Conservation (phyloP, 2,113 vertebrate species). For the Aplodontia rufa region DNA sequence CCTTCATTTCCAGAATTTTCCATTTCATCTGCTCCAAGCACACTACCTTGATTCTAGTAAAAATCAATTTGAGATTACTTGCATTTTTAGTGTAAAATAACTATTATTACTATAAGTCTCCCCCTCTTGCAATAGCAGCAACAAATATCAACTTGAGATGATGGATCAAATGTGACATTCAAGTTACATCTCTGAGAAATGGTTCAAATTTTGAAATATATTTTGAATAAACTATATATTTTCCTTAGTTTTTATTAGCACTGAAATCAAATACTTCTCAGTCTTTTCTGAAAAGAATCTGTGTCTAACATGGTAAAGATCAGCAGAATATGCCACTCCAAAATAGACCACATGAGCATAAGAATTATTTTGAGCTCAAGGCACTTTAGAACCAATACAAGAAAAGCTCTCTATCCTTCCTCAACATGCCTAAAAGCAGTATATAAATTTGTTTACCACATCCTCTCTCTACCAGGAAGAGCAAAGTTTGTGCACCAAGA, state of each 20-base stretch:
- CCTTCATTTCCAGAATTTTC: slow-evolving; percentile 25
- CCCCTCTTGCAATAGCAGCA: background rate
- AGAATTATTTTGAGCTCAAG: background rate
- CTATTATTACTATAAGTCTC: background rate
- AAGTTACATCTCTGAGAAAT: slow-evolving; percentile 21
- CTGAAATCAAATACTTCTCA: slow-evolving; percentile 33
- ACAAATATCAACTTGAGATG: slow-evolving; percentile 34
- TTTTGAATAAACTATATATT: background rate
- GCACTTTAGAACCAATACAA: background rate
- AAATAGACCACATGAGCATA: background rate
- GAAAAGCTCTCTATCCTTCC: background rate
- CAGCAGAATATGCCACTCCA: background rate
- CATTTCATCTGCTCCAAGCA: background rate
- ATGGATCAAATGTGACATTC: background rate
- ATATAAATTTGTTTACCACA: background rate
- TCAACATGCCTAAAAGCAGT: background rate
- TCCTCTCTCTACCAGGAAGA: background rate
- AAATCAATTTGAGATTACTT: background rate
- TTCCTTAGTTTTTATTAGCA: slow-evolving; percentile 4
- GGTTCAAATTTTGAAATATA: slow-evolving; percentile 38
- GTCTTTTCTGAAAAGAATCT: slow-evolving; percentile 34
- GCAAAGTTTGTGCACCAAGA: background rate
- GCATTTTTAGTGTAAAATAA: background rate
- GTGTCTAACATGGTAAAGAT: background rate
- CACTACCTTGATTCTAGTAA: background rate